These are phyloP conservation scores for Columba guinea DNA, from an alignment of 2,797 vertebrate genomes.

Conservation along the genomic window DNA sequence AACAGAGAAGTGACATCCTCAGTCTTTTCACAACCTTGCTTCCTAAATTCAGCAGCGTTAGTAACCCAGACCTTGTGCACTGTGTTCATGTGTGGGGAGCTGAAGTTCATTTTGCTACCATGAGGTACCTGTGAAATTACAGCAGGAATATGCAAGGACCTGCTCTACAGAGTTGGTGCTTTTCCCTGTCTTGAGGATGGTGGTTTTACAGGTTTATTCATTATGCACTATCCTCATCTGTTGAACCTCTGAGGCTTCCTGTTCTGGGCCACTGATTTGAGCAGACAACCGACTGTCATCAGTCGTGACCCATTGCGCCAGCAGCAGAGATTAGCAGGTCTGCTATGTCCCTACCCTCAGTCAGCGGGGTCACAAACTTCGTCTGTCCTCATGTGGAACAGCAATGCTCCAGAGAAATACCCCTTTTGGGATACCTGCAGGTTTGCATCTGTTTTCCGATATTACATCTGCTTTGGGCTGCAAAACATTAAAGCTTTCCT, in stretches of 20 bases:
- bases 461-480: not conserved
- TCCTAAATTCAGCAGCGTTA: not conserved
- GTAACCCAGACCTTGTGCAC: not conserved
- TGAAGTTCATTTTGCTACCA: not conserved
- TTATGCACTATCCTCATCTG: not conserved
- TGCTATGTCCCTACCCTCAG: not conserved
- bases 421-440: not conserved
- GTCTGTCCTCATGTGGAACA: not conserved
- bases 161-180: not conserved
- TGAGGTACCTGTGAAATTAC: not conserved
- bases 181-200: not conserved
- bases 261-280: not conserved
- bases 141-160: rapidly evolving
- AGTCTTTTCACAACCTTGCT: not conserved
- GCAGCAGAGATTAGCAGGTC: not conserved
- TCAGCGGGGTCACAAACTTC: not conserved
- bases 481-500: not conserved
- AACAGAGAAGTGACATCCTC: not conserved
- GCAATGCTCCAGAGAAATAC: not conserved
- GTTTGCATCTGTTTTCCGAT: not conserved
- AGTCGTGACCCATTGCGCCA: not conserved
- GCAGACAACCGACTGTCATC: not conserved
- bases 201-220: not conserved
- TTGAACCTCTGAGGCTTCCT: not conserved
- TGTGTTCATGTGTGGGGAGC: rapidly evolving